Percentiles rank a stretch among this genome's conserved stretches.
These are phyloP conservation scores for Oreonectes daqikongensis DNA, from an alignment of 2,797 vertebrate species.

Conservation along the genomic window DNA sequence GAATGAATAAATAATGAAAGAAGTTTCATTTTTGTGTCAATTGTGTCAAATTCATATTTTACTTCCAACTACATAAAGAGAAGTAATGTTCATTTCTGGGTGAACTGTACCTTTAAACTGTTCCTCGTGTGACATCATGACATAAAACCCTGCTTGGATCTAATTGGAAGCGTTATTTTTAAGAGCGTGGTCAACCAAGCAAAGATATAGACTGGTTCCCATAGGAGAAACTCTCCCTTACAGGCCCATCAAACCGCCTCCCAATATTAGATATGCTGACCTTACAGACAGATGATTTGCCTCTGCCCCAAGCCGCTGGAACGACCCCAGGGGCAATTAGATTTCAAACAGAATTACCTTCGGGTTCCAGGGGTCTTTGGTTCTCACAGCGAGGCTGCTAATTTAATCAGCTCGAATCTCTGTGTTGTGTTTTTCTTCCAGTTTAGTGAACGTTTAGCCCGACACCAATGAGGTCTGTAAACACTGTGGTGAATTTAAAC, in stretches of 20 bases:
- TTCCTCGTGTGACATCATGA: conserved; percentile 10
- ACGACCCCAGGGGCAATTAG: conserved; percentile 51
- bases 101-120: conserved; percentile 5
- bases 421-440: conserved; percentile 29
- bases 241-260: conserved; percentile 49
- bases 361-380: conserved; percentile 32
- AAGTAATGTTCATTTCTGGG: not conserved
- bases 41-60: no score
- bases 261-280: conserved; percentile 57
- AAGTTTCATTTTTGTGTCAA: not conserved
- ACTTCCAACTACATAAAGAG: not conserved
- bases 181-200: conserved; percentile 40
- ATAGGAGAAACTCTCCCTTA: conserved; percentile 44
- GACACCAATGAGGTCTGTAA: conserved; percentile 11
- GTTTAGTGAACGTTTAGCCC: conserved; percentile 18
- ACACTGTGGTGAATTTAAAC: conserved; percentile 6
- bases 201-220: conserved; percentile 48
- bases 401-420: conserved; percentile 45
- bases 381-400: conserved; percentile 43
- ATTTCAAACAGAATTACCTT: conserved; percentile 58
- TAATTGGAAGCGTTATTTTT: conserved; percentile 37
- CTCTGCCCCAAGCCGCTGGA: conserved; percentile 26
- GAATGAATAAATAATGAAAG: not conserved
- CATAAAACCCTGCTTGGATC: conserved; percentile 18
- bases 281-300: conserved; percentile 49